Base-by-base conservation (phyloP, 2,888 invertebrate genomes). In the Leptopterna dolabrata region DNA sequence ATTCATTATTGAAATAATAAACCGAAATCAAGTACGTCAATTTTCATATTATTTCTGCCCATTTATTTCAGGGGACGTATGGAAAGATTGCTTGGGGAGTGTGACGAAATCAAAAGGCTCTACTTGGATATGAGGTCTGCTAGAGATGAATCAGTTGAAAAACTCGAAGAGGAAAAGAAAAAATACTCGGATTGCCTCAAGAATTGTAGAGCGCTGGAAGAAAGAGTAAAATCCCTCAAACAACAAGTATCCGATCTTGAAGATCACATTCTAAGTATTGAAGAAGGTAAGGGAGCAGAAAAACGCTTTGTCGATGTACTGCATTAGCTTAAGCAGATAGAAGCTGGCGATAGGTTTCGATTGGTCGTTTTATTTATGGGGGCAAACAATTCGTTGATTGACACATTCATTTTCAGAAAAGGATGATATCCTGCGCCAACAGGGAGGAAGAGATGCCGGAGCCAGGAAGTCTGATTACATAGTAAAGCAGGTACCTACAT, bases 71-170 rank as follows among this genome's bases (percentile, higher is more conserved):
- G 63, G 7, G 36, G 14, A 16, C 78, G 83, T 6, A 43, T 83
- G 63, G 83, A 83, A 43, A 70, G 47, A 19, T 14, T 83, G 55
- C 29, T 83, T 19, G 47, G 41, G 76, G 90, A 90, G 81, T 83
- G 88, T 45, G 88, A 88, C 45, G 89, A 90, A 55, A 82, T 90
- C 55, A 90, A 90, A 73, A 43, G 87, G 55, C 86, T 90, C 43
- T 90, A 90, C 78, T 55, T 90, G 19, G 88, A 89, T 43, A 82
- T 90, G 47, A 87, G 88, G 55, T 76, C 55, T 14, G 88, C 84
- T 19, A 88, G 89, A 71, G 90, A 89, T 41, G 51, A 87, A 24
- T 13, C 88, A 13, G 73, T 76, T 16, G 76, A 84, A 43, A 81
- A 87, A 71, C 55, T 89, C 27, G 80, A 85, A 24, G 83, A 84